These are phyloP conservation scores for Drosophila paranaensis DNA, from an alignment of 2,888 invertebrate genomes.

Conservation along the genomic window DNA sequence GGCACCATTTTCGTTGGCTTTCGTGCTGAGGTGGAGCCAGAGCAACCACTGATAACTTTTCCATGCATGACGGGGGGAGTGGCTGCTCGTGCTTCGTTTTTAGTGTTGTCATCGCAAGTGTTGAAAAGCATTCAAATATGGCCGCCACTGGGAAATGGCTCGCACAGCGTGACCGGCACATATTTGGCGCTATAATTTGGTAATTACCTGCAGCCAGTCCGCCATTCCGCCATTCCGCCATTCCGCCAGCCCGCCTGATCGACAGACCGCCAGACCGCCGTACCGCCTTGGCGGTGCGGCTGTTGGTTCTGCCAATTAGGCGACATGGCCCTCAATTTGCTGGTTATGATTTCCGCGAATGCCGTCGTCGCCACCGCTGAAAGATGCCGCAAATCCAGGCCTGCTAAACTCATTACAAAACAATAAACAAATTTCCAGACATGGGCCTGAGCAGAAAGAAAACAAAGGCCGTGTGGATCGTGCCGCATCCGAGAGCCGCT, in stretches of 20 bases:
- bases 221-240: not conserved
- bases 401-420: conserved; percentile 77
- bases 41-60: conserved; percentile 51
- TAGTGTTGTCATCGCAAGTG: conserved; percentile 49
- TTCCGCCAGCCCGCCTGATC: not conserved
- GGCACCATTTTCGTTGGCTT: conserved; percentile 16
- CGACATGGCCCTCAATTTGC: conserved; percentile 73
- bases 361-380: conserved; percentile 36
- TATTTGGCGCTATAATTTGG: conserved; percentile 57
- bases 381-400: conserved; percentile 66
- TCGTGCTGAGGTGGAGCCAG: conserved; percentile 13
- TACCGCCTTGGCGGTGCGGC: not conserved
- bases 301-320: conserved; percentile 66
- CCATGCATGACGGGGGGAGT: conserved; percentile 61
- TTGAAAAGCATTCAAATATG: conserved; percentile 58
- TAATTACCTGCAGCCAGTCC: conserved; percentile 46
- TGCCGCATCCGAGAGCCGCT: conserved; percentile 51
- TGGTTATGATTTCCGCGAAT: conserved; percentile 77
- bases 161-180: conserved; percentile 50
- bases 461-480: conserved; percentile 73
- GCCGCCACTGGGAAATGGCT: conserved; percentile 53
- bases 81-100: conserved; percentile 4
- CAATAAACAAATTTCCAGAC: conserved; percentile 82
- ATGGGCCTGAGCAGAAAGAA: conserved; percentile 49
- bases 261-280: too few relatives aligned